Base-by-base conservation (phyloP, 2,888 invertebrate species). In the Pyrochroa serraticornis region DNA sequence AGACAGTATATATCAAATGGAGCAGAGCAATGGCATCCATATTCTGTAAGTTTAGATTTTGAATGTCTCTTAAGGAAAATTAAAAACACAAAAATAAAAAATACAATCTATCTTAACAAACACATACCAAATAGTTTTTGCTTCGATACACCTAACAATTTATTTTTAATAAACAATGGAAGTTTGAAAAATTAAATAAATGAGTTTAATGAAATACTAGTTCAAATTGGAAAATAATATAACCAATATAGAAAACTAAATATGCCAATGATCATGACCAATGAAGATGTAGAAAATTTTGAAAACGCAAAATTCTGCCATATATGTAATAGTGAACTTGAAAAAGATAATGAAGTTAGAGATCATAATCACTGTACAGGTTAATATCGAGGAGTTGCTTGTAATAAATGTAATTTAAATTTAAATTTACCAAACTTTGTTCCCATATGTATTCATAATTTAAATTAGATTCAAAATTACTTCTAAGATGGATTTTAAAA, bases 391-490 rank as follows among this genome's bases (percentile, higher is more conserved):
- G 35, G 45, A 47, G 47, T 36, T 47, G 47, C 47, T 47, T 47
- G 31, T 37, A 47, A 47, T 47, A 47, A 47, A 47, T 47, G 36
- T 47, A 49, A 49, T 42, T 14, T 41, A 49, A 49, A 49, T 42
- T 39, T 39, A 49, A 49, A 49, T 38, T 48, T 48, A 39, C 37
- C n/a, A 37, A 47, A 47, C 14, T 48, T 39, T 39, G 48, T 48
- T 39, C 48, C 48, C 39, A 48, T 48, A 48, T 38, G 38, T 39
- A 48, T 48, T 48, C 48, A 48, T 48, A 48, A 48, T 48, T 38
- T 48, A 48, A 48, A 39, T 38, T 48, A 48, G 37, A 47, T 43
- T 44, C 44, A 39, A 42, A 42, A 42, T 42, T 42, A 42, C 14
- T 42, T 42, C 42, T 33, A 44, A 44, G 44, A 44, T 44, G 44